These are phyloP conservation scores for Nasonovia ribisnigri DNA, from an alignment of 2,888 invertebrate species.

Conservation along the genomic window DNA sequence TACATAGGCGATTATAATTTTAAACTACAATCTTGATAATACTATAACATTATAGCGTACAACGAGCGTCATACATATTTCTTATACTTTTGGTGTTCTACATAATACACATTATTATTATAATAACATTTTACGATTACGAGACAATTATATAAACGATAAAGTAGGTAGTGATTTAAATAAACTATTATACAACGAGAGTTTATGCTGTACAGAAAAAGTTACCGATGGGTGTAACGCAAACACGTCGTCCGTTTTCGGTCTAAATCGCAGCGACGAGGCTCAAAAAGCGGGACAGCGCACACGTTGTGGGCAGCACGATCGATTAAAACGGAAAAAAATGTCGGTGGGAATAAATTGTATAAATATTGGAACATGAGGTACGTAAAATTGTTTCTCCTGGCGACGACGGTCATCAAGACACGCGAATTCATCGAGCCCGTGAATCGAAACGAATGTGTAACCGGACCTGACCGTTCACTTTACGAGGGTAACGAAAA, in stretches of 20 bases:
- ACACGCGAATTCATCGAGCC: not conserved
- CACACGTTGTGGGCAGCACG: slow-evolving; percentile 16
- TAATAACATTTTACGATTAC: slow-evolving; percentile 37
- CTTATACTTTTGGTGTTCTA: slow-evolving; percentile 48
- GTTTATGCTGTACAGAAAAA: slow-evolving; percentile 41
- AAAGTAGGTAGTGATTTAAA: slow-evolving; percentile 16
- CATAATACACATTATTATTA: not conserved
- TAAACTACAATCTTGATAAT: slow-evolving; percentile 40
- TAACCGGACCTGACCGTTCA: not conserved
- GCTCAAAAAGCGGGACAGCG: not conserved
- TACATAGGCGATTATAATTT: slow-evolving; percentile 44
- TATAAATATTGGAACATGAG: not conserved
- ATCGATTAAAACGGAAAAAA: not conserved
- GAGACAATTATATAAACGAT: slow-evolving; percentile 18
- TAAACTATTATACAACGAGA: slow-evolving; percentile 39
- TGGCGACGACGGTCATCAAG: not conserved
- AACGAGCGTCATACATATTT: slow-evolving; percentile 40
- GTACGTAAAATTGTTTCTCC: not conserved
- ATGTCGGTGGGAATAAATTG: not conserved
- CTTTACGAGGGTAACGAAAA: not conserved
- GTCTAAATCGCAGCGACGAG: slow-evolving; percentile 56
- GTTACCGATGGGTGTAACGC: slow-evolving; percentile 56
- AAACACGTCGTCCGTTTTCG: slow-evolving; percentile 45
- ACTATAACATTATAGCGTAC: slow-evolving; percentile 39
- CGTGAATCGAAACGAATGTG: not conserved